These are phyloP conservation scores for Pogonocichla stellata DNA, from an alignment of 2,113 vertebrate species.

Conservation along the genomic window DNA sequence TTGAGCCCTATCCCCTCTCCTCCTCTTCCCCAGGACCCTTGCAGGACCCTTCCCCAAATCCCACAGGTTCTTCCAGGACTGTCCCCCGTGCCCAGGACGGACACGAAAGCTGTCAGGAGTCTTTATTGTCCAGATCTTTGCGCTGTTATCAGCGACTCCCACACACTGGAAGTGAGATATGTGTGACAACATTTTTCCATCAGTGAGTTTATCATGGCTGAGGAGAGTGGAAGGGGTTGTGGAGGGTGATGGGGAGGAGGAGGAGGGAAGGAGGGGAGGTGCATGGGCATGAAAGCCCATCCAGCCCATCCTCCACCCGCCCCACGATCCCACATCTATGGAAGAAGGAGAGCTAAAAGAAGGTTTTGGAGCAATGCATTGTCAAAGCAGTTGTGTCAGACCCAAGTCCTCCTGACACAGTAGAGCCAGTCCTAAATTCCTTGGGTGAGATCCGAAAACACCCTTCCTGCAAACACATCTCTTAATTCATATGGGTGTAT, in stretches of 20 bases:
- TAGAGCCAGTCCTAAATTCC: neutral
- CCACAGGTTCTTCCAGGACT: neutral
- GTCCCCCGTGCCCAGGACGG: fast-evolving
- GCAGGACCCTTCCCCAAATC: neutral
- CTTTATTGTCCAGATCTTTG: conserved; percentile 49
- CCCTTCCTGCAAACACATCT: neutral
- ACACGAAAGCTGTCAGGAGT: conserved; percentile 28
- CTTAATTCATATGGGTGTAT: neutral
- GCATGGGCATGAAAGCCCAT: fast-evolving
- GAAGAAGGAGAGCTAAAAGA: neutral
- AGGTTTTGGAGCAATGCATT: neutral
- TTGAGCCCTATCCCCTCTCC: neutral
- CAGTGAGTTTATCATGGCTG: neutral
- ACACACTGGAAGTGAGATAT: conserved; percentile 66
- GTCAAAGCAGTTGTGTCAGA: neutral
- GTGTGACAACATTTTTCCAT: conserved; percentile 59
- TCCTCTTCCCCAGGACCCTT: neutral
- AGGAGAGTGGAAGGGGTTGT: neutral
- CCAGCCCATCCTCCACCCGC: neutral
- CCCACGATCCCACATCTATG: neutral
- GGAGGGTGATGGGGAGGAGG: neutral
- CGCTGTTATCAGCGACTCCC: neutral
- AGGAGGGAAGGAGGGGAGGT: neutral
- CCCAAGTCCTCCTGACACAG: neutral
- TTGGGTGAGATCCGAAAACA: neutral